Conservation (phyloP, 2,113 vertebrate genomes). For the Conger conger region DNA sequence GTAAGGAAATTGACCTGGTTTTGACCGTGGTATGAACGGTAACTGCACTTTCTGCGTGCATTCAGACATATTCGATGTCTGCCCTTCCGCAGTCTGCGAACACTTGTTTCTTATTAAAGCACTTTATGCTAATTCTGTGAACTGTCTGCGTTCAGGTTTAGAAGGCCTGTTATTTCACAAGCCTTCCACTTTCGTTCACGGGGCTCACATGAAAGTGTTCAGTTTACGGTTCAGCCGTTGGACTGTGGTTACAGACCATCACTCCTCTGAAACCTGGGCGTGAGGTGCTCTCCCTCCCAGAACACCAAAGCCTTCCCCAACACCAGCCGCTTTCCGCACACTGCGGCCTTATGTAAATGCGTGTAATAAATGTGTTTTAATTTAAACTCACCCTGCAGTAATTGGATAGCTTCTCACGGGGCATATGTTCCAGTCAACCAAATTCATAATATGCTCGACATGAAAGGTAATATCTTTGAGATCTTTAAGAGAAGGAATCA, state of each 20-base stretch:
- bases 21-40: neutral
- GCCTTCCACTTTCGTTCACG: neutral
- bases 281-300: neutral
- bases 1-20: neutral
- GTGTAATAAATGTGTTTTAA: neutral
- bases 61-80: neutral
- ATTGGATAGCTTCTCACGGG: neutral
- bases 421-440: neutral
- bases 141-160: neutral
- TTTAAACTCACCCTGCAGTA: neutral
- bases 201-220: neutral
- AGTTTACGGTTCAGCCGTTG: neutral
- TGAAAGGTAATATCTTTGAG: constrained; percentile 1
- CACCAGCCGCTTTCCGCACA: neutral
- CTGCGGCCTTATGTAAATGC: neutral
- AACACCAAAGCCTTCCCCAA: neutral
- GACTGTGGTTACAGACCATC: neutral
- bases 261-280: neutral
- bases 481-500: constrained; percentile 21
- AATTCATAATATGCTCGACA: neutral
- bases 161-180: neutral
- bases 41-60: neutral
- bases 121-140: neutral
- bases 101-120: neutral
- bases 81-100: neutral